Evolutionary conservation across 2,888 invertebrate genomes (phyloP).

Genomic region (Drosophila emarginata): DNA sequence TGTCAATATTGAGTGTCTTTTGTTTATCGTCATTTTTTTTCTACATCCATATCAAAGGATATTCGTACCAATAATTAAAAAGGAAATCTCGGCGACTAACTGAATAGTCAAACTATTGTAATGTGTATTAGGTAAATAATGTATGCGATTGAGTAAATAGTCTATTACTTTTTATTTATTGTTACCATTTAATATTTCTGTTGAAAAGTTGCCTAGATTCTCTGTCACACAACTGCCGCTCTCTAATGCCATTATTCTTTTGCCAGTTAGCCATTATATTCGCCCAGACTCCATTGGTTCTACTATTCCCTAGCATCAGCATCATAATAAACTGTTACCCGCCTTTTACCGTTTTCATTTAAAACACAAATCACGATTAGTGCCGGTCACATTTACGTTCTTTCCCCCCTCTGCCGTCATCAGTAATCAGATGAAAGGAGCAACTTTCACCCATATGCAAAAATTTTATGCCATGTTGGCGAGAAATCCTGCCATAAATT

Average conservation of each 20-base stretch:
- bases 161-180: background rate
- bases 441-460: conserved; percentile 42
- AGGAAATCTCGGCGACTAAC: too few relatives aligned
- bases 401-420: background rate
- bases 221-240: background rate
- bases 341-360: conserved; percentile 39
- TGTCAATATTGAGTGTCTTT: too few relatives aligned
- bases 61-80: too few relatives aligned
- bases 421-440: background rate
- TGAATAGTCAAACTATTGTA: too few relatives aligned
- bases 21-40: too few relatives aligned
- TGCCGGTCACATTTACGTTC: conserved; percentile 48
- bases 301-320: conserved; percentile 1
- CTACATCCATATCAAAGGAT: too few relatives aligned
- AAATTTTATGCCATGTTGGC: conserved; percentile 33
- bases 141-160: too few relatives aligned
- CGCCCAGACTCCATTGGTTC: background rate
- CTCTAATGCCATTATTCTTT: background rate
- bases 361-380: conserved; percentile 74
- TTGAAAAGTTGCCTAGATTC: background rate
- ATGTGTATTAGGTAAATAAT: too few relatives aligned
- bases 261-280: background rate
- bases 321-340: background rate
- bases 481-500: conserved; percentile 47
- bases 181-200: background rate